Evolutionary conservation across 2,797 vertebrate species (phyloP).

Genomic region (Neosilurus hyrtlii): DNA sequence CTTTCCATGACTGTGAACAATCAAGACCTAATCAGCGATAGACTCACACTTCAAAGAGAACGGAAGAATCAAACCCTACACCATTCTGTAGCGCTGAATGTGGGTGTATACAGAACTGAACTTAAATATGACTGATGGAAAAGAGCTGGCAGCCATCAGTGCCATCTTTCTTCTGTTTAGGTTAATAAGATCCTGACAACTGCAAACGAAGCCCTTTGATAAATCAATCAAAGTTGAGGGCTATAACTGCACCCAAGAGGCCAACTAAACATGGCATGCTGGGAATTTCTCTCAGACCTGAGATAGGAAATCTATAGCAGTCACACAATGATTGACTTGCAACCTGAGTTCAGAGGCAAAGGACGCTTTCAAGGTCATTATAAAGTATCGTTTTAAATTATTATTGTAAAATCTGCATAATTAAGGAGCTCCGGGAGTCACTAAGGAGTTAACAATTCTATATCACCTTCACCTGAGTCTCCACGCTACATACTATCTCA

Average conservation of each 20-base stretch:
- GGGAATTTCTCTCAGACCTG: background rate
- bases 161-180: background rate
- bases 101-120: background rate
- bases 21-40: slow-evolving; percentile 25
- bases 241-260: background rate
- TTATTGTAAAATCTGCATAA: background rate
- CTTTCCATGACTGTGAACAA: background rate
- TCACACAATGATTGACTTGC: too few species aligned
- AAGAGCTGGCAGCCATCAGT: background rate
- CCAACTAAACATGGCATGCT: background rate
- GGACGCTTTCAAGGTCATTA: background rate
- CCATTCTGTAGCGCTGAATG: background rate
- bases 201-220: background rate
- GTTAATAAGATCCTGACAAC: slow-evolving; percentile 16
- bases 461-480: background rate
- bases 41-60: background rate
- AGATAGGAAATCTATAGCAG: background rate
- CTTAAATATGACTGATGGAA: slow-evolving; percentile 1
- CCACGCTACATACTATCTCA: too few species aligned
- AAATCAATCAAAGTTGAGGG: slow-evolving; percentile 15
- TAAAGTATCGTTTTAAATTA: background rate
- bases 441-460: background rate
- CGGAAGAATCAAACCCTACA: background rate
- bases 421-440: background rate
- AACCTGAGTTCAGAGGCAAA: too few species aligned